These are phyloP conservation scores for Microcebus jonahi DNA, from an alignment of 2,113 vertebrate species.

Conservation along the genomic window DNA sequence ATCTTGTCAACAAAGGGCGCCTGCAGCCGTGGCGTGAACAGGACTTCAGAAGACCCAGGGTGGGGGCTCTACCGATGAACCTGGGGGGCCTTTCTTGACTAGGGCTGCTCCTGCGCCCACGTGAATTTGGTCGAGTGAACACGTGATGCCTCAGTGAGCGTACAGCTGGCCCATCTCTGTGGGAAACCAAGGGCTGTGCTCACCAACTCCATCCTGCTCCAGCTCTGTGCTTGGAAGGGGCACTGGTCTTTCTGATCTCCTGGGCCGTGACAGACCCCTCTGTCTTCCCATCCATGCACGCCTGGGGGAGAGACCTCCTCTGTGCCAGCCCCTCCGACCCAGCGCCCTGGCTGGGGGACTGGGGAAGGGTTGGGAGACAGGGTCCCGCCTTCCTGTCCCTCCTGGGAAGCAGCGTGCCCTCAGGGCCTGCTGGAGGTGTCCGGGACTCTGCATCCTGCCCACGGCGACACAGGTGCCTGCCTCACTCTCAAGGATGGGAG, in stretches of 20 bases:
- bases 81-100: not conserved
- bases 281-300: not conserved
- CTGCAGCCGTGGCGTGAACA: accelerated
- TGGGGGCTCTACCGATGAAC: too few relatives aligned
- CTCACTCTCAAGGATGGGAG: not conserved
- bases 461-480: too few relatives aligned
- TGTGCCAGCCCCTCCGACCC: not conserved
- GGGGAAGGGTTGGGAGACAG: too few relatives aligned
- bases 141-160: not conserved
- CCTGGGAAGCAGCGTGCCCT: not conserved
- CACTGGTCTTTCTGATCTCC: not conserved
- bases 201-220: not conserved
- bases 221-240: not conserved
- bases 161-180: not conserved
- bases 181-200: not conserved
- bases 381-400: not conserved
- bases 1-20: not conserved
- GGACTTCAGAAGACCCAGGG: not conserved
- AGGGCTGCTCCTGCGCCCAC: not conserved
- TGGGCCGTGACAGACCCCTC: not conserved
- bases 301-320: not conserved
- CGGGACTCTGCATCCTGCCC: not conserved
- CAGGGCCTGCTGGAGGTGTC: not conserved
- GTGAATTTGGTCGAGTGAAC: not conserved
- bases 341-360: not conserved